phyloP scores from a whole-genome alignment of 2,888 invertebrate genomes.

The Agrotis puta region DNA sequence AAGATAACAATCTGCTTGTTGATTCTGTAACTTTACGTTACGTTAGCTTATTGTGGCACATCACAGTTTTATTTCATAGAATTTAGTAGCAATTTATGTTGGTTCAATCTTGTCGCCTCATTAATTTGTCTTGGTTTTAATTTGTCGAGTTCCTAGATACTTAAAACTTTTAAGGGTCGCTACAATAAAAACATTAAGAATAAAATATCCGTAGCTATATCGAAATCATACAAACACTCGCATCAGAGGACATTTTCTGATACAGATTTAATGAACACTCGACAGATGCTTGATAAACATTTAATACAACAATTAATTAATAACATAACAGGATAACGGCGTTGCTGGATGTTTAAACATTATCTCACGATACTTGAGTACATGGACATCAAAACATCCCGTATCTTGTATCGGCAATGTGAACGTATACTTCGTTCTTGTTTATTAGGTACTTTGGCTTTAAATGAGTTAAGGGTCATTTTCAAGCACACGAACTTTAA shows the following conservation, averaged over 20 bases:
- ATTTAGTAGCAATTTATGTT: not conserved
- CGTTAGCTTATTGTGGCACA: no score
- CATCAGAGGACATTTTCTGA: not conserved
- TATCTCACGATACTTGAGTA: slow-evolving; percentile 65
- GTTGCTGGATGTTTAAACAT: slow-evolving; percentile 69
- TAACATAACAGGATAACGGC: slow-evolving; percentile 60
- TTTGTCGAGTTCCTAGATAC: not conserved
- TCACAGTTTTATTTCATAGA: slow-evolving; percentile 3
- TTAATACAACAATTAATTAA: slow-evolving; percentile 56
- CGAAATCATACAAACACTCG: not conserved
- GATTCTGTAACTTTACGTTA: not conserved
- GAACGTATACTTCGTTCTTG: slow-evolving; percentile 12
- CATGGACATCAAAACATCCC: slow-evolving; percentile 69
- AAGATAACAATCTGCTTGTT: slow-evolving; percentile 2
- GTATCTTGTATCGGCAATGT: slow-evolving; percentile 45
- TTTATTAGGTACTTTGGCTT: not conserved
- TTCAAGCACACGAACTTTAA: not conserved
- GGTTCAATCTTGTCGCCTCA: not conserved
- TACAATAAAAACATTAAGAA: not conserved
- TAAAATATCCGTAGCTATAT: not conserved
- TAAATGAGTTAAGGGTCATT: not conserved
- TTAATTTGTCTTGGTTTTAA: slow-evolving; percentile 7
- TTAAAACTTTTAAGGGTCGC: not conserved
- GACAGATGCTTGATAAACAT: slow-evolving; percentile 33
- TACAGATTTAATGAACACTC: slow-evolving; percentile 23